Evolutionary conservation across 1,140 invertebrate genomes (phyloP).

Genomic region (Cepaea nemoralis): DNA sequence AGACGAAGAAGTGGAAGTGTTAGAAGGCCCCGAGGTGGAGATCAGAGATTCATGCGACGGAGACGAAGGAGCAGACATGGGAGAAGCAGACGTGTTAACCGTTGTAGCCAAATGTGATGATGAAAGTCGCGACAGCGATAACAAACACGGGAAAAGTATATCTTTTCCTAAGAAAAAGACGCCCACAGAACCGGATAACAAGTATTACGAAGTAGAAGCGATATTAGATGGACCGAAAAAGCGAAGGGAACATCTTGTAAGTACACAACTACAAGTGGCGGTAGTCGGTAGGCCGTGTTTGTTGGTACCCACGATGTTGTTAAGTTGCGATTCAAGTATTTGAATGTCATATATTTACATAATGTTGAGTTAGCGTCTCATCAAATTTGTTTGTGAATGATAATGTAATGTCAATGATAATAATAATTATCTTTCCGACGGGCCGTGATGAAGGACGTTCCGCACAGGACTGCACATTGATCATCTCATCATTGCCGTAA

Average conservation of each 20-base stretch:
- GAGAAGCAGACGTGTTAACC: background rate
- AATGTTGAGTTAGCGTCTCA: no score
- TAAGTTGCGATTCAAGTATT: no score
- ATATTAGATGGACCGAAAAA: constrained; percentile 31
- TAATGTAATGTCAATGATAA: no score
- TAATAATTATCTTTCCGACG: no score
- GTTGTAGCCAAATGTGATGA: background rate
- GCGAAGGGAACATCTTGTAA: constrained; percentile 30
- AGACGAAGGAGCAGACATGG: background rate
- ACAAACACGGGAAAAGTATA: background rate
- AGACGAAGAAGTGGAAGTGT: constrained; percentile 32
- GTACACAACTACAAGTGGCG: no score
- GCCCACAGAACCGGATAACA: constrained; percentile 23
- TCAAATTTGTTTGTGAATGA: no score
- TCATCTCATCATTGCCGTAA: no score
- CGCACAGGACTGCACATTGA: no score
- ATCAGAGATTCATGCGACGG: constrained; percentile 6
- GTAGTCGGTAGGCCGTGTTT: no score
- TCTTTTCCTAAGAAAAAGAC: background rate
- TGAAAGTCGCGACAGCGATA: background rate
- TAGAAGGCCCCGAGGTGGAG: constrained; percentile 37
- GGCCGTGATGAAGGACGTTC: no score
- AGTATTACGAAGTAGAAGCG: constrained; percentile 32
- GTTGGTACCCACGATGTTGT: no score
- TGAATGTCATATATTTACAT: no score